Evolutionary conservation across 2,797 vertebrate genomes (phyloP), one percentile per base, ranked within the genome.

Genomic region (Rhynchotus rufescens): DNA sequence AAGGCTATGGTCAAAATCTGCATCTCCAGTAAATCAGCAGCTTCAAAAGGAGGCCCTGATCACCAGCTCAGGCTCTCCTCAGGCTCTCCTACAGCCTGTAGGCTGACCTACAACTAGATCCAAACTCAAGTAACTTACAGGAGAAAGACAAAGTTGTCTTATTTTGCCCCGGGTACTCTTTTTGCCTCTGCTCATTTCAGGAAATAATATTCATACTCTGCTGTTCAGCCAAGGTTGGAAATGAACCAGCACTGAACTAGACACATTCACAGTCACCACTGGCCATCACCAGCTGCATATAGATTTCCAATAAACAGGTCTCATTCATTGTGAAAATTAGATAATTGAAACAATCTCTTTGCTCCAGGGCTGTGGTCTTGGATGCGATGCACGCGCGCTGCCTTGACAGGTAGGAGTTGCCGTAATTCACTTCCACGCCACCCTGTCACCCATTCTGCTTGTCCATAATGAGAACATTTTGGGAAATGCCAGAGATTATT

Each of bases 291-390:
- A 96, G 5, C 90, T 60, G 67, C 59, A 66, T 96, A 97, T 97
- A 95, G 97, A 97, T 98, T 98, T 97, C 97, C 96, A 95, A 96
- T 97, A 96, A 95, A 64, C 85, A 93, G 85, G 52, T 85, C 95
- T 95, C 96, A 94, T 96, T 97, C 95, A 91, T 92, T 97, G 95
- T 92, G 92, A 95, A 97, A 98, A 97, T 97, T 90, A 94, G 92
- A 93, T 96, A 95, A 97, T 96, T 97, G 94, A 97, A 97, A 95
- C 95, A 90, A 95, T 96, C 95, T 96, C 52, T 96, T 95, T 94
- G 73, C 91, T 95, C 91, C 92, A 89, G 91, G 74, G 85, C 74
- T 94, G 54, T 96, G 93, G 91, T 95, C 96, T 96, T 81, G 78
- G 89, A 90, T 94, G 68, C 89, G 92, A 93, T 0, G 3, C 67